phyloP scores from a whole-genome alignment of 2,888 invertebrate genomes.

The Rhabditoides inermis region DNA sequence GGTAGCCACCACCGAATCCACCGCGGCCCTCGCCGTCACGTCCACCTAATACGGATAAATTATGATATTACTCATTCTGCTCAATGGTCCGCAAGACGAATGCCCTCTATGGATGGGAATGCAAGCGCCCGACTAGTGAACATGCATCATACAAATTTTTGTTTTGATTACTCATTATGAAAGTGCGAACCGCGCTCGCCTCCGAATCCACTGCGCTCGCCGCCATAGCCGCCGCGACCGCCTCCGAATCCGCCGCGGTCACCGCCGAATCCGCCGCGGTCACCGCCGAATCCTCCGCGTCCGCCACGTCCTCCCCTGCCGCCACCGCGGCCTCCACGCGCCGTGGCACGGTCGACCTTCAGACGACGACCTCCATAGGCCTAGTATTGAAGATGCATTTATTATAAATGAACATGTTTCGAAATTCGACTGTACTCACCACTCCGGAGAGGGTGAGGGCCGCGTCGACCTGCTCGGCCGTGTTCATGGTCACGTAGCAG shows the following conservation, averaged over 20 bases:
- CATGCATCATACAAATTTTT: too few relatives aligned
- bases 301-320: too few relatives aligned
- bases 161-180: too few relatives aligned
- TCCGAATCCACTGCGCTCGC: neutral
- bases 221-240: neutral
- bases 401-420: neutral
- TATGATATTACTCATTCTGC: too few relatives aligned
- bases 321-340: too few relatives aligned
- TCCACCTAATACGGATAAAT: too few relatives aligned
- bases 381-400: neutral
- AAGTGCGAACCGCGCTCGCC: slow-evolving; percentile 1
- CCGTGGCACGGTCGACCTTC: slow-evolving; percentile 22
- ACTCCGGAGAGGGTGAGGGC: slow-evolving; percentile 18
- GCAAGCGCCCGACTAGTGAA: too few relatives aligned
- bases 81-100: too few relatives aligned
- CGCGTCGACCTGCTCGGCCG: slow-evolving; percentile 19
- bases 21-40: too few relatives aligned
- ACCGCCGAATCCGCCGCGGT: slow-evolving; percentile 8
- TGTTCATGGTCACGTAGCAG: slow-evolving; percentile 32
- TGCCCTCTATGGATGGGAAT: too few relatives aligned
- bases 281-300: too few relatives aligned
- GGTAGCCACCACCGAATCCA: slow-evolving; percentile 7
- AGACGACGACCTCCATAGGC: slow-evolving; percentile 13
- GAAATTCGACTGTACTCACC: slow-evolving; percentile 18
- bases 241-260: neutral